Percentiles rank a stretch among this genome's conserved stretches.
Conservation (phyloP, 2,797 vertebrate genomes). For the Novumbra hubbsi region DNA sequence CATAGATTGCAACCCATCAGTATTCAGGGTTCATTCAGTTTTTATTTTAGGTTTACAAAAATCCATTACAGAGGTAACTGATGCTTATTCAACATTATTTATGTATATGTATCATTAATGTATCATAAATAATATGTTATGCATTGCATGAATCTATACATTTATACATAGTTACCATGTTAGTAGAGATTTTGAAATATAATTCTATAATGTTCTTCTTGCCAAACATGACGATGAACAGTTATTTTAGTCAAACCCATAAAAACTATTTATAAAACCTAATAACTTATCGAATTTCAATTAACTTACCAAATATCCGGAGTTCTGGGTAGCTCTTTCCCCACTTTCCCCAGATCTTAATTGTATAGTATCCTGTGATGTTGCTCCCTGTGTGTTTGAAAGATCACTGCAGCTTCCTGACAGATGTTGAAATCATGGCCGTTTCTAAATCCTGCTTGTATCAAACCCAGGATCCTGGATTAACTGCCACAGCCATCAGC, state of each 20-base stretch:
- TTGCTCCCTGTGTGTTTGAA: slow-evolving; percentile 38
- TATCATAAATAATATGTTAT: neutral
- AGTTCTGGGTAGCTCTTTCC: slow-evolving; percentile 24
- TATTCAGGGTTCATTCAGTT: neutral
- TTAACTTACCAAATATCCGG: slow-evolving; percentile 61
- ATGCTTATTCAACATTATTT: neutral
- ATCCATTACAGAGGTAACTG: neutral
- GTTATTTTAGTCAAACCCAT: neutral
- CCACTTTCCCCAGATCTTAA: slow-evolving; percentile 10
- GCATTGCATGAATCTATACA: neutral
- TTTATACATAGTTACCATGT: no score
- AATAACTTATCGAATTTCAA: slow-evolving; percentile 20
- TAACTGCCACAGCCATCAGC: slow-evolving; percentile 69
- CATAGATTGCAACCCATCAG: no score
- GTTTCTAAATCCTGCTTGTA: slow-evolving; percentile 74
- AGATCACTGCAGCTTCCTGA: slow-evolving; percentile 50
- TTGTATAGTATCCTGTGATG: slow-evolving; percentile 33
- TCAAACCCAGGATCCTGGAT: slow-evolving; percentile 74
- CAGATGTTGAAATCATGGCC: slow-evolving; percentile 76
- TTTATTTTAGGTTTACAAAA: neutral
- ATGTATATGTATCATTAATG: neutral
- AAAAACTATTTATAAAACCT: neutral
- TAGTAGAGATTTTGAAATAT: neutral
- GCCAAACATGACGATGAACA: neutral
- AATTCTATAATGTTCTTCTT: neutral